Conservation (phyloP, 2,113 vertebrate genomes). For the Drymodes brunneopygia region DNA sequence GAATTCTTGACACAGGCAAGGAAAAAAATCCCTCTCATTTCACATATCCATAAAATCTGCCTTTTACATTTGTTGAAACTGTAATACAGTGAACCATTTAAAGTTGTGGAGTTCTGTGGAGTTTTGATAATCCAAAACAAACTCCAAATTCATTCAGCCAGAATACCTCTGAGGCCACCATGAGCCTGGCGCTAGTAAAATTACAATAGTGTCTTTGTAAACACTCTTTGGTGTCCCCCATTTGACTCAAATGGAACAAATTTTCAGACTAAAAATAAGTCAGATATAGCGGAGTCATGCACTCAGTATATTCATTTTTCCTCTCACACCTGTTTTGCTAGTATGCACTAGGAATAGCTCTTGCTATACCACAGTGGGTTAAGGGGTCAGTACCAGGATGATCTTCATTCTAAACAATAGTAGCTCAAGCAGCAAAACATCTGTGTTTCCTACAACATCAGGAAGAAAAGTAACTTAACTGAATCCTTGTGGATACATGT, state of each 20-base stretch:
- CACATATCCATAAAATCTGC: neutral
- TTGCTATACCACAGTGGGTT: neutral
- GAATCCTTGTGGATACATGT: neutral
- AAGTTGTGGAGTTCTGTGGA: neutral
- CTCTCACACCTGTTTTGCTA: neutral
- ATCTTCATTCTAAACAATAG: neutral
- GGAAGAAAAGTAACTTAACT: neutral
- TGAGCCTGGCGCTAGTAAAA: neutral
- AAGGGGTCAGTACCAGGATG: neutral
- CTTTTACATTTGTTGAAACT: neutral
- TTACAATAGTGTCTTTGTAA: neutral
- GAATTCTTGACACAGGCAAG: neutral
- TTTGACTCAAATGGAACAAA: neutral
- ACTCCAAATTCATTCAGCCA: conserved; percentile 3
- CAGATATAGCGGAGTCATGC: neutral
- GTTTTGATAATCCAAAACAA: conserved; percentile 17
- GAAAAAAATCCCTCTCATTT: neutral
- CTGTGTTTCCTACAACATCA: neutral
- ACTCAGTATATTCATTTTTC: neutral
- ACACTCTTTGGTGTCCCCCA: neutral
- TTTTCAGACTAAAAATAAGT: neutral
- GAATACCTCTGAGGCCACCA: neutral
- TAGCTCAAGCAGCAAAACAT: neutral
- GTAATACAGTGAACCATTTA: neutral
- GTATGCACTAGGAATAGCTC: neutral